Evolutionary conservation across 2,113 vertebrate species (phyloP).

Genomic region (Zosterops lateralis): DNA sequence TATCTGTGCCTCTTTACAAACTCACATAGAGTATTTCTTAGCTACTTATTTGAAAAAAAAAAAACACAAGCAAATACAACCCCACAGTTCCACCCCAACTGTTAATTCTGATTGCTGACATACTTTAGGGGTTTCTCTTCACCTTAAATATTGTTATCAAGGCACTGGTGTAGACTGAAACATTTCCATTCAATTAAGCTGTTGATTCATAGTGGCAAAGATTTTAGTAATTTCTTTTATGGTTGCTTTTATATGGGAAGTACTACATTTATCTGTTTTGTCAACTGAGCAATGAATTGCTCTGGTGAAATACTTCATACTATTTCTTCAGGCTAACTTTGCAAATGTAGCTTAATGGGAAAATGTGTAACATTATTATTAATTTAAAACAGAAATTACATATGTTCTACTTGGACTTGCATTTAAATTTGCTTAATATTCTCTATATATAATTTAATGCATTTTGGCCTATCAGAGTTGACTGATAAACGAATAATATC

Average conservation of each 20-base stretch:
- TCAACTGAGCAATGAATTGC: not conserved
- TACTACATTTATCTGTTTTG: not conserved
- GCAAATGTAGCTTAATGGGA: not conserved
- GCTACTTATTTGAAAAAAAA: not conserved
- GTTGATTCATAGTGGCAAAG: not conserved
- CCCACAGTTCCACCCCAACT: not conserved
- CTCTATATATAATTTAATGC: not conserved
- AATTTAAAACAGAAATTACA: not conserved
- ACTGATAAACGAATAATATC: not conserved
- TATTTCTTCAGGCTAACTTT: conserved; percentile 9
- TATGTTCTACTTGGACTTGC: not conserved
- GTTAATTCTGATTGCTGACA: not conserved
- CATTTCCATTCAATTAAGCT: not conserved
- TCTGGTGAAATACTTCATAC: not conserved
- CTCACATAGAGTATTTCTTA: not conserved
- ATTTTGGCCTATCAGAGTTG: not conserved
- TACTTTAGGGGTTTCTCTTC: not conserved
- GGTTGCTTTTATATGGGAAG: not conserved
- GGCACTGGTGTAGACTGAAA: not conserved
- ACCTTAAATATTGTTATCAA: not conserved
- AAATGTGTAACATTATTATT: conserved; percentile 17
- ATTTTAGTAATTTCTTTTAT: not conserved
- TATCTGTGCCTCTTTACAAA: not conserved
- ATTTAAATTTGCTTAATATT: not conserved
- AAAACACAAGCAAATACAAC: not conserved